phyloP scores from a whole-genome alignment of 2,888 invertebrate genomes.

The Seira ritae region DNA sequence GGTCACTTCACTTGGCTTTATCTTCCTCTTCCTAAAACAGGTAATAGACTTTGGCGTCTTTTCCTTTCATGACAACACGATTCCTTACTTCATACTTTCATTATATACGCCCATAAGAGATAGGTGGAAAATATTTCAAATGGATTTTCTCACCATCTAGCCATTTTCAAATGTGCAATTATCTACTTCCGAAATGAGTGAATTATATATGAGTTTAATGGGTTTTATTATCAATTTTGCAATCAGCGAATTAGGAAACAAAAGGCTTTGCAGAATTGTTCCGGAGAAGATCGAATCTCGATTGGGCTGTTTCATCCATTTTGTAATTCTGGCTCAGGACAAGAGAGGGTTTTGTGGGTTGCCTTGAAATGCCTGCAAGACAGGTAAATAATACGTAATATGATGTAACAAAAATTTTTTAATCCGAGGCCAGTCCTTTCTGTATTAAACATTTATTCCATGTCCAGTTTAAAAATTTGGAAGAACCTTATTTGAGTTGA shows the following conservation, averaged over 20 bases:
- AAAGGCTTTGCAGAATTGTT: constrained; percentile 61
- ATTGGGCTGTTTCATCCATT: constrained; percentile 98
- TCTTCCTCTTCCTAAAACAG: constrained; percentile 56
- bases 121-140: too few relatives aligned
- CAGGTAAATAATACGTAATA: constrained; percentile 68
- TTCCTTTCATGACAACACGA: constrained; percentile 29
- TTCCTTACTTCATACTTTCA: constrained; percentile 25
- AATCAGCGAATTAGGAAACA: constrained; percentile 63
- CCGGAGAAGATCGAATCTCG: constrained; percentile 67
- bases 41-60: constrained; percentile 50
- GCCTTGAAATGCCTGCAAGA: constrained; percentile 88
- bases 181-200: neutral
- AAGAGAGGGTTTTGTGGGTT: constrained; percentile 97
- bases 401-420: too few relatives aligned
- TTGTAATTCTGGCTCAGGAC: constrained; percentile 98
- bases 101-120: too few relatives aligned
- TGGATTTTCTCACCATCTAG: neutral
- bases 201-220: too few relatives aligned
- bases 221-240: constrained; percentile 8
- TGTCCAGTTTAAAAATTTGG: constrained; percentile 6
- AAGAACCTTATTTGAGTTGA: too few relatives aligned
- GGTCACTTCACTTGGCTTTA: constrained; percentile 54
- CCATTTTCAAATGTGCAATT: neutral
- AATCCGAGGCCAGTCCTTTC: neutral
- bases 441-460: neutral